phyloP scores from a whole-genome alignment of 64 coral and sea anemone species.

The Porites australiensis region DNA sequence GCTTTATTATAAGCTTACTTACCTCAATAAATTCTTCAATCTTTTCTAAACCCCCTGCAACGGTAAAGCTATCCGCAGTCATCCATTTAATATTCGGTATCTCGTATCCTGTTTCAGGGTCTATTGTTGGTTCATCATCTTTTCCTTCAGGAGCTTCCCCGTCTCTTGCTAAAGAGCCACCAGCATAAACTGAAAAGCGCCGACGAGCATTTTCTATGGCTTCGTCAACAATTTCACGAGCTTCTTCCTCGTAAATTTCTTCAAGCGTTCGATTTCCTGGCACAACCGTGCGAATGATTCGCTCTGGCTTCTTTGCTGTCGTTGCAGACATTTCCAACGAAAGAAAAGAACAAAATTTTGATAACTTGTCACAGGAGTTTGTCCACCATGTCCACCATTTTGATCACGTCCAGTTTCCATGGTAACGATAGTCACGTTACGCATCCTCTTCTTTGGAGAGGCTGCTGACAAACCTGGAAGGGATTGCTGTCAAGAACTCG shows the following conservation, averaged over 20 bases:
- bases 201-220: slow-evolving; percentile 93
- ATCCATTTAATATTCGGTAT: slow-evolving; percentile 98
- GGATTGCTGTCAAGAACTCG: neutral
- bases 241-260: slow-evolving; percentile 88
- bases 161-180: neutral
- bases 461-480: slow-evolving; percentile 12
- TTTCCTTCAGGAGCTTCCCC: slow-evolving; percentile 17
- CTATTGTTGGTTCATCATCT: slow-evolving; percentile 58
- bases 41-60: slow-evolving; percentile 92
- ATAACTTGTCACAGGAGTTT: neutral
- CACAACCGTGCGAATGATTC: slow-evolving; percentile 57
- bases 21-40: slow-evolving; percentile 96
- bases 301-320: neutral
- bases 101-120: slow-evolving; percentile 72
- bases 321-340: neutral
- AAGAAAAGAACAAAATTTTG: neutral
- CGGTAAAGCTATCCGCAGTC: slow-evolving; percentile 90
- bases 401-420: slow-evolving; percentile 19
- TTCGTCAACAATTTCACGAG: slow-evolving; percentile 94
- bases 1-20: neutral
- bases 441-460: neutral
- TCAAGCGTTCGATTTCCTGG: slow-evolving; percentile 85
- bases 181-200: slow-evolving; percentile 34
- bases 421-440: neutral
- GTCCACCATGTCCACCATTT: slow-evolving; percentile 2